These are phyloP conservation scores for Alligator mississippiensis DNA, from an alignment of 2,113 vertebrate species.

Conservation along the genomic window DNA sequence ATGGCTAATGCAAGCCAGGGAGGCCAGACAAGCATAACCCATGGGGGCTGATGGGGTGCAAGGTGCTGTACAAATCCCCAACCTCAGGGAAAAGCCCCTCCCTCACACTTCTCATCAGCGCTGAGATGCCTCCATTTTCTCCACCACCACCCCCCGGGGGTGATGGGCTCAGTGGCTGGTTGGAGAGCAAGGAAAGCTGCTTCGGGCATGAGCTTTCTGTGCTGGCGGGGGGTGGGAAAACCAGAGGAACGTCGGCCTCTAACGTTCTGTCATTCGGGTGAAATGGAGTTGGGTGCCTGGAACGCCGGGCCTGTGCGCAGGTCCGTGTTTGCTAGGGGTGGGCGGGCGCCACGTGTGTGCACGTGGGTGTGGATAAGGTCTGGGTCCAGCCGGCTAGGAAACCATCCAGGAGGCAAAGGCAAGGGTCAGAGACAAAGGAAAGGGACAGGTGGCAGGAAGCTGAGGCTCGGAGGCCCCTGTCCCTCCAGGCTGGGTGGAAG, in stretches of 20 bases:
- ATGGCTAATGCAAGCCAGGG: background rate
- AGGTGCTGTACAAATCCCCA: fast-evolving
- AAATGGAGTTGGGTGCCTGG: background rate
- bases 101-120: background rate
- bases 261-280: fast-evolving
- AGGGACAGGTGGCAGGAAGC: slow-evolving; percentile 33
- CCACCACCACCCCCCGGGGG: background rate
- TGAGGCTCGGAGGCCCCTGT: no score
- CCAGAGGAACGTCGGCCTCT: fast-evolving
- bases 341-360: fast-evolving
- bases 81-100: fast-evolving
- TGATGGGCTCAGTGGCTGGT: no score
- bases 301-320: background rate
- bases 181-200: no score
- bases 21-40: background rate
- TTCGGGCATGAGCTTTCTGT: no score
- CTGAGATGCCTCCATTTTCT: slow-evolving; percentile 56
- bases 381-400: background rate
- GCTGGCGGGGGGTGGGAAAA: no score
- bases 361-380: background rate
- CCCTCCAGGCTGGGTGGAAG: no score
- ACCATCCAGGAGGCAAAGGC: background rate
- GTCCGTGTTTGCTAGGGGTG: background rate
- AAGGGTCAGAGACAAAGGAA: slow-evolving; percentile 55
- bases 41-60: no score